phyloP scores from a whole-genome alignment of 2,113 vertebrate species.

The Elaphurus davidianus region DNA sequence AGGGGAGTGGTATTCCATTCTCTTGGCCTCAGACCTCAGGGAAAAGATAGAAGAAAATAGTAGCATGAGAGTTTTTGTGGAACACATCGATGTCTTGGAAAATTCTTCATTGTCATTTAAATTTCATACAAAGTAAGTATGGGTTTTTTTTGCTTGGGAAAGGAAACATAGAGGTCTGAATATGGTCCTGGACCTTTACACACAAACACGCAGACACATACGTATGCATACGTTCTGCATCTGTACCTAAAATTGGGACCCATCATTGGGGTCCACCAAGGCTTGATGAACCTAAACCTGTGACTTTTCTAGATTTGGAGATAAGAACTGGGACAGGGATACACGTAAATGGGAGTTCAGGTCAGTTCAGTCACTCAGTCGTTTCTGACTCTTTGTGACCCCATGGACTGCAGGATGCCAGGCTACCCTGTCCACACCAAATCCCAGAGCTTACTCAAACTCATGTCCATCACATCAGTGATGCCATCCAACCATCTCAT shows the following conservation, averaged over 20 bases:
- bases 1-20: conserved; percentile 11
- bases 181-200: not conserved
- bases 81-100: fast-evolving
- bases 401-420: not conserved
- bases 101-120: not conserved
- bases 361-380: not conserved
- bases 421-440: not conserved
- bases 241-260: not conserved
- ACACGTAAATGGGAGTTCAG: not conserved
- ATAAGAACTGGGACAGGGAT: not conserved
- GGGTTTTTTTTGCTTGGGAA: not conserved
- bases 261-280: not conserved
- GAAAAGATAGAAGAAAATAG: conserved; percentile 20
- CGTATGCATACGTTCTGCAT: fast-evolving
- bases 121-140: not conserved
- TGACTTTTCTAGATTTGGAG: not conserved
- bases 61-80: conserved; percentile 12
- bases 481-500: not conserved
- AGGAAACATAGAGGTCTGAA: fast-evolving
- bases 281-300: not conserved
- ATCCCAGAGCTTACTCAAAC: fast-evolving
- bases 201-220: fast-evolving
- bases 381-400: not conserved
- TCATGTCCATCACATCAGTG: not conserved
- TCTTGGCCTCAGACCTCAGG: not conserved